phyloP scores from a whole-genome alignment of 1,140 invertebrate species.

The Chrysomallon squamiferum region DNA sequence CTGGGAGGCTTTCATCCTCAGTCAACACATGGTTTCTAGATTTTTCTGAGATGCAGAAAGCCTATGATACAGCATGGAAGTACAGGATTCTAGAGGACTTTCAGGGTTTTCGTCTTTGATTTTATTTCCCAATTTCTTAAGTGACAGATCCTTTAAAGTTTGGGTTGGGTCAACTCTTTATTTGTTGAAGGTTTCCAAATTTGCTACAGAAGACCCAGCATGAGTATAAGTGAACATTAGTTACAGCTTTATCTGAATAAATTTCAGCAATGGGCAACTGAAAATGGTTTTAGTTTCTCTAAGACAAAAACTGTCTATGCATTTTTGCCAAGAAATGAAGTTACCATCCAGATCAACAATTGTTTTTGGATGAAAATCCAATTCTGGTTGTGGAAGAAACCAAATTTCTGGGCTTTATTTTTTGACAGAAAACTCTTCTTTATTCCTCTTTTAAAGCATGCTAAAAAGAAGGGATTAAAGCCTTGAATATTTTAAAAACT shows the following conservation, averaged over 20 bases:
- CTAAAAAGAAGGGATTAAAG: constrained; percentile 5
- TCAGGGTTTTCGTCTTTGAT: too few species aligned
- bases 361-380: neutral
- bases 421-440: constrained; percentile 1
- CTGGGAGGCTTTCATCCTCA: constrained; percentile 2
- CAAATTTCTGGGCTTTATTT: neutral
- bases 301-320: constrained; percentile 7
- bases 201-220: neutral
- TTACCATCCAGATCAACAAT: neutral
- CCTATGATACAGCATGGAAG: constrained; percentile 16
- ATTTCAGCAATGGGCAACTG: constrained; percentile 5
- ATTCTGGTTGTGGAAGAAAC: neutral
- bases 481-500: constrained; percentile 1
- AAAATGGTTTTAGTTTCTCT: constrained; percentile 8
- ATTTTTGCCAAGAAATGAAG: neutral
- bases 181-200: constrained; percentile 11
- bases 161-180: neutral
- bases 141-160: too few species aligned
- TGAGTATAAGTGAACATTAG: constrained; percentile 1
- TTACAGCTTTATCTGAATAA: constrained; percentile 10
- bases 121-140: too few species aligned
- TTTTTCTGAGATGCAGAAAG: too few species aligned
- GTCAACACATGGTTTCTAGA: constrained; percentile 6
- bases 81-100: too few species aligned
- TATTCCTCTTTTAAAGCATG: neutral